Evolutionary conservation across 2,888 invertebrate genomes (phyloP), one percentile per base, ranked within the genome.

Genomic region (Blomia tropicalis): DNA sequence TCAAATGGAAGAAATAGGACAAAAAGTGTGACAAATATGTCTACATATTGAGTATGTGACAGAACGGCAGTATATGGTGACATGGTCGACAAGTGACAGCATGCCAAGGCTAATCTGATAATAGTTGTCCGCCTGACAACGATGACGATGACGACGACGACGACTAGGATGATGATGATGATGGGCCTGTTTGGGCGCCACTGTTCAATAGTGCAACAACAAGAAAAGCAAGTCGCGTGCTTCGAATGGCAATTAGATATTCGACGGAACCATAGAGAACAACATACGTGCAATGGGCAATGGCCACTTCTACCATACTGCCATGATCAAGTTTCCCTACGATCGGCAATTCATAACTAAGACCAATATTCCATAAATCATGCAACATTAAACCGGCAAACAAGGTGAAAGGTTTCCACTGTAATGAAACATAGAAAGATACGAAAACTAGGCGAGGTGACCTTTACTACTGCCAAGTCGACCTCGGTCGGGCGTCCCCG

Each of bases 81-180:
- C n/a, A n/a, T n/a, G n/a, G n/a, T n/a, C n/a, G n/a, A 36, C 36
- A 36, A 36, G 36, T 36, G 36, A 36, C 36, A 25, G 51, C n/a
- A n/a, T 19, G 51, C 27, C 51, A n/a, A n/a, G 51, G 23, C 51
- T 47, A 47, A 47, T 47, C 51, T 47, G 51, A 47, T 47, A 47
- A 47, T 47, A n/a, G 51, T n/a, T 7, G 51, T 14, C 41, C 41
- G 41, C 41, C 14, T 17, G 41, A 41, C 41, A 41, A 14, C n/a
- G 41, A 41, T n/a, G 14, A n/a, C 14, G n/a, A n/a, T 41, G n/a
- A n/a, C 14, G n/a, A n/a, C n/a, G n/a, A n/a, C n/a, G n/a, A n/a
- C n/a, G n/a, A n/a, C n/a, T n/a, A n/a, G n/a, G n/a, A n/a, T n/a
- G n/a, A n/a, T n/a, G n/a, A n/a, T n/a, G n/a, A n/a, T n/a, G n/a